Evolutionary conservation across 2,113 vertebrate genomes (phyloP).

Genomic region (Anser brachyrhynchus): DNA sequence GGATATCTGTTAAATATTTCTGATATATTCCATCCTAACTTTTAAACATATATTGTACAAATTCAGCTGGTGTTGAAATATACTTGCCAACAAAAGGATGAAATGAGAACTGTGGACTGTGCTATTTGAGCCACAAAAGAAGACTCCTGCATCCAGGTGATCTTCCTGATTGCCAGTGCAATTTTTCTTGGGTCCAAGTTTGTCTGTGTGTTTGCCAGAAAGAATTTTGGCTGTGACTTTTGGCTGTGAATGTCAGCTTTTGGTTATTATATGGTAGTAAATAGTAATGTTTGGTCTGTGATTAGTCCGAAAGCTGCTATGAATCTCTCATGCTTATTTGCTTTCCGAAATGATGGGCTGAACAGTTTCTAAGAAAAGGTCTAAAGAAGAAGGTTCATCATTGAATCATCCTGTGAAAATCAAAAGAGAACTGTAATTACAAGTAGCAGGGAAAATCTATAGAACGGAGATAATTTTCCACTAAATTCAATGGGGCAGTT

Average conservation of each 20-base stretch:
- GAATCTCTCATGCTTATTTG: neutral
- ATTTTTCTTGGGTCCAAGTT: neutral
- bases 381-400: neutral
- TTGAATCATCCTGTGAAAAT: slow-evolving; percentile 17
- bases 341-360: neutral
- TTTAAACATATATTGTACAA: neutral
- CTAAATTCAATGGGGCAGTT: slow-evolving; percentile 23
- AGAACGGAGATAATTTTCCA: slow-evolving; percentile 36
- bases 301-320: neutral
- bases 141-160: neutral
- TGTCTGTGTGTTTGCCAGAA: neutral
- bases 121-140: neutral
- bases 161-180: neutral
- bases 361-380: neutral
- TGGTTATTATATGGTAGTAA: neutral
- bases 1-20: neutral
- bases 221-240: neutral
- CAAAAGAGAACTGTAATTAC: neutral
- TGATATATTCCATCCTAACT: neutral
- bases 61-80: neutral
- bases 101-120: neutral
- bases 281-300: neutral
- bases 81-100: neutral
- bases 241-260: neutral
- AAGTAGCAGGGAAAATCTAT: slow-evolving; percentile 8